Base-by-base conservation (phyloP, 1,140 invertebrate species). In the Drosophila ficusphila region DNA sequence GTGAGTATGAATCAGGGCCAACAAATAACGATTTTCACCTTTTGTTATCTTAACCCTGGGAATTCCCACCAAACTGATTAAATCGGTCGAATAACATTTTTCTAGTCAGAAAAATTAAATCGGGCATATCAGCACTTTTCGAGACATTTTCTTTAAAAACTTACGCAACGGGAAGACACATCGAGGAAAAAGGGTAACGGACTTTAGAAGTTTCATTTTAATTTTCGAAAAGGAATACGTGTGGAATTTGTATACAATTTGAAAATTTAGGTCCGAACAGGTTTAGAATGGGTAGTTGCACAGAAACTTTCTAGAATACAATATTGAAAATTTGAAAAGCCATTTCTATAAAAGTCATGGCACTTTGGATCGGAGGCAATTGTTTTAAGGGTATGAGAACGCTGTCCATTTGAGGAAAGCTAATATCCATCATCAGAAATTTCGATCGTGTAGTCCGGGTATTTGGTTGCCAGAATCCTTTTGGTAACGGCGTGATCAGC, bases 351-450 rank as follows among this genome's bases (percentile, higher is more conserved):
- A 47, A 61, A 46, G n/a, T 64, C 60, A 21, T 36, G 38, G 60
- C 56, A 5, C 29, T 29, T 25, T 9, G 6, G 36, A 58, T 25
- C 19, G 6, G 3, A 61, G 23, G 14, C 16, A 39, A 5, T 19
- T 1, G 6, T 16, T 23, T n/a, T 38, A 2, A 16, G 14, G 12
- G 23, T 39, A 4, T 7, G 6, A 18, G 14, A 19, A 1, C 7
- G 14, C 1, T 7, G 8, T 56, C 5, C n/a, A 19, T 1, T 33
- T 21, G 7, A 31, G 7, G 0, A 2, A 18, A 29, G 11, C 48
- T 74, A 91, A 56, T 91, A 91, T 12, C 88, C 90, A 6, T 91
- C 91, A 89, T 91, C 91, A 8, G 88, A 78, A 8, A 72, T 89
- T 76, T 91, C 89, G 38, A 91, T 91, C 16, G 70, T 74, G 44